Base-by-base conservation (phyloP, 1,140 invertebrate genomes). In the Drusus annulatus region DNA sequence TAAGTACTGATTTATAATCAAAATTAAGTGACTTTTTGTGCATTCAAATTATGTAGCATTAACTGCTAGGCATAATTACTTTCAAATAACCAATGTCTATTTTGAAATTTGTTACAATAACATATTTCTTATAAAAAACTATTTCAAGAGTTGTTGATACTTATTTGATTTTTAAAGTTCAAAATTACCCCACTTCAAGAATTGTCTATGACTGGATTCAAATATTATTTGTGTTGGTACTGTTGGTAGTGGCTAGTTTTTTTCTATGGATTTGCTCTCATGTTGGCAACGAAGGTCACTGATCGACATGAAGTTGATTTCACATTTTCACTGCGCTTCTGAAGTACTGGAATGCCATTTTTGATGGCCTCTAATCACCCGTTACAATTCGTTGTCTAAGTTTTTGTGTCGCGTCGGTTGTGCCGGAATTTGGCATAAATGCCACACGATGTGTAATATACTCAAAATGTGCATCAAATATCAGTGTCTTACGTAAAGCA, bases 221-320 rank as follows among this genome's bases (percentile, higher is more conserved):
- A 7, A 45, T 13, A 8, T 13, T 45, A 8, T 10, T 45, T 45
- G 36, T 45, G 36, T 45, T 45, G 36, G 36, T 45, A 45, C 8
- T 45, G 36, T 45, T 45, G 36, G 36, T 45, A 45, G 36, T 7
- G 7, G 36, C 13, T 13, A 1, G 13, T 13, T 45, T 60, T 60
- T 6, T 21, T 68, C 63, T 17, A 45, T n/a, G 25, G 21, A 31
- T 68, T 4, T 36, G 15, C 25, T 4, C 7, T 31, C 54, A 60
- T 65, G 69, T 79, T 79, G 78, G 78, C 78, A 63, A 69, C 69
- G 78, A 74, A 79, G 78, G 78, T 79, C 78, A 79, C 78, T 79
- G 78, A 79, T 79, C 78, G 78, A 28, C 78, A 16, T 79, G 78
- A 79, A 79, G 78, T 79, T 79, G 78, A 79, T 79, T 79, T 79